Evolutionary conservation across 2,888 invertebrate species (phyloP).

Genomic region (Eledona agricola): DNA sequence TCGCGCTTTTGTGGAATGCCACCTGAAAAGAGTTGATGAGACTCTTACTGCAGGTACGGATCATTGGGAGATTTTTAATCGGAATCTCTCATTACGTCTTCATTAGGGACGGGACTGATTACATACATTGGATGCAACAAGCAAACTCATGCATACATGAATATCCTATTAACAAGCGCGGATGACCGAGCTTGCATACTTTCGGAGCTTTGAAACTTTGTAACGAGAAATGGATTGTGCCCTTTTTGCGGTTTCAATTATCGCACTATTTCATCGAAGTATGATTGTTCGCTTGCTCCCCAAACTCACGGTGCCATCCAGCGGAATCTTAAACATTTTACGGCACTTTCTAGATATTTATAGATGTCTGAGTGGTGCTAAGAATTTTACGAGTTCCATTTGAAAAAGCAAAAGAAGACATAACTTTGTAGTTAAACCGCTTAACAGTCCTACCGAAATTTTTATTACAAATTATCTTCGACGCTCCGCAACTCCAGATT

Average conservation of each 20-base stretch:
- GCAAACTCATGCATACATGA: constrained; percentile 48
- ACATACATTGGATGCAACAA: constrained; percentile 42
- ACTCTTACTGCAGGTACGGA: constrained; percentile 4
- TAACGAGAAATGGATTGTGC: not conserved
- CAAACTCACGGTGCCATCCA: not conserved
- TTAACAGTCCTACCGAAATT: not conserved
- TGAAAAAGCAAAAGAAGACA: constrained; percentile 8
- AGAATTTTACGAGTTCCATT: constrained; percentile 3
- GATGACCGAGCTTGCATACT: constrained; percentile 13
- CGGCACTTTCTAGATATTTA: constrained; percentile 1
- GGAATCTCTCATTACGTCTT: constrained; percentile 43
- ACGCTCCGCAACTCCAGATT: not conserved
- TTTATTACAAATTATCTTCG: not conserved
- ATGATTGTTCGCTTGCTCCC: not conserved
- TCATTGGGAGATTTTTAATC: constrained; percentile 19
- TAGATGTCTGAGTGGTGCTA: constrained; percentile 2
- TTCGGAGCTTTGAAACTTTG: constrained; percentile 13
- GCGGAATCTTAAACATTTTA: constrained; percentile 4
- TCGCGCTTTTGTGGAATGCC: constrained; percentile 10
- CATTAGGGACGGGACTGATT: constrained; percentile 46
- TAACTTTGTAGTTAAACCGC: constrained; percentile 4
- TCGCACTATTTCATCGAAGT: too few relatives aligned
- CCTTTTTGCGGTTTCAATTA: constrained; percentile 1
- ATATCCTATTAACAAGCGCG: constrained; percentile 40
- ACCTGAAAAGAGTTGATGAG: constrained; percentile 14